phyloP scores from a whole-genome alignment of 2,797 vertebrate genomes.

The Menidia menidia region DNA sequence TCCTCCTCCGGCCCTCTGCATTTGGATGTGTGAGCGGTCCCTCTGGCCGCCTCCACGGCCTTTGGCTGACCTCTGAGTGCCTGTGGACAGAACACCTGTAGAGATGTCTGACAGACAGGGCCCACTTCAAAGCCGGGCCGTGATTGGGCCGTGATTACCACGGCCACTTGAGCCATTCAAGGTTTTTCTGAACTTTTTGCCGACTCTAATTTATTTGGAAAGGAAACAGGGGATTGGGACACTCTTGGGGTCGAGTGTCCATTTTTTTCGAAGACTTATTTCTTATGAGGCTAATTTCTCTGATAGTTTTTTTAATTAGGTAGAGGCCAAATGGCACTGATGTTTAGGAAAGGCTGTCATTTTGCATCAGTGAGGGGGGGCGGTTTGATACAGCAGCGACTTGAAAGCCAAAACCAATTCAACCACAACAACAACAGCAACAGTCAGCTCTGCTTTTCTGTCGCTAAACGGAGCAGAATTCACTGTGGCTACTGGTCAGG shows the following conservation, averaged over 20 bases:
- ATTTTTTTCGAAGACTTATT: neutral
- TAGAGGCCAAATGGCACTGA: slow-evolving; percentile 39
- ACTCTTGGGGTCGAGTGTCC: neutral
- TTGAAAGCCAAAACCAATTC: slow-evolving; percentile 68
- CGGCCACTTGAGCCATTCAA: slow-evolving; percentile 76
- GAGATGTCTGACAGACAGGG: slow-evolving; percentile 68
- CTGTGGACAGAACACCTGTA: slow-evolving; percentile 76
- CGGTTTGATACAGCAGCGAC: slow-evolving; percentile 51
- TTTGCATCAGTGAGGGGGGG: slow-evolving; percentile 46
- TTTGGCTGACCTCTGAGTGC: slow-evolving; percentile 74
- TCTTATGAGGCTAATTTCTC: slow-evolving; percentile 7
- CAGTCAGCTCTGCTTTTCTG: slow-evolving; percentile 67
- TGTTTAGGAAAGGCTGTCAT: slow-evolving; percentile 59
- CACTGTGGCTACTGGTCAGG: slow-evolving; percentile 77
- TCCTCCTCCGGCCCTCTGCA: slow-evolving; percentile 2
- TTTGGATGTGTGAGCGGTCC: slow-evolving; percentile 39
- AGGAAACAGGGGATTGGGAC: slow-evolving; percentile 32
- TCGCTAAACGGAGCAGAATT: slow-evolving; percentile 74
- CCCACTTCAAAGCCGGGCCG: slow-evolving; percentile 72
- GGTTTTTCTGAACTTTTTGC: slow-evolving; percentile 70
- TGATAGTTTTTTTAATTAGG: slow-evolving; percentile 14
- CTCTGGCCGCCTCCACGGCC: slow-evolving; percentile 56
- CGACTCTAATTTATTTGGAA: slow-evolving; percentile 52
- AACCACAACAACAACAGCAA: slow-evolving; percentile 55
- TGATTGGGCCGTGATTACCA: slow-evolving; percentile 81